These are phyloP conservation scores for Grammomys surdaster DNA, from an alignment of 2,113 vertebrate genomes.

Conservation along the genomic window DNA sequence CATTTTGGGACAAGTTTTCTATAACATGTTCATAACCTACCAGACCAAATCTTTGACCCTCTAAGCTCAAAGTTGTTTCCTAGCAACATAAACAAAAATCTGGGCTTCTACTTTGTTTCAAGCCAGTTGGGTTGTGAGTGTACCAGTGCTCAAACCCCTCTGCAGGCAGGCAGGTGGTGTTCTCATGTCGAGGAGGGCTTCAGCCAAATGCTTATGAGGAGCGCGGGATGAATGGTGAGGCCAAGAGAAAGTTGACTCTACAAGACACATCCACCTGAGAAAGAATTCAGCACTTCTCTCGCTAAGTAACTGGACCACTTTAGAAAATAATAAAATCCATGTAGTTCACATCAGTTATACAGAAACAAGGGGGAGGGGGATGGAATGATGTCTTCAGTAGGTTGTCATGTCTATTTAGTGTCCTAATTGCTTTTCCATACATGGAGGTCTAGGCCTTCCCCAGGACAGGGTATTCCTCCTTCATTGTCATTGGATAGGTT, in stretches of 20 bases:
- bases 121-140: background rate
- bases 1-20: background rate
- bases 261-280: background rate
- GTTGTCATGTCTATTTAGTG: background rate
- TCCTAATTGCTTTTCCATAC: background rate
- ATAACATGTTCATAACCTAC: background rate
- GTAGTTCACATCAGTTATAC: background rate
- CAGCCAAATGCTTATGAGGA: background rate
- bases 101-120: background rate
- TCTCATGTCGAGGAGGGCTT: background rate
- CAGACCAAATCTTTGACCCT: background rate
- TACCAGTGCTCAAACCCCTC: background rate
- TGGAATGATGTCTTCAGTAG: background rate
- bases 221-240: background rate
- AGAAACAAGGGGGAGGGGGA: background rate
- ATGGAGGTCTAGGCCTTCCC: background rate
- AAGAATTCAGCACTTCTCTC: background rate
- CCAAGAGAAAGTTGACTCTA: background rate
- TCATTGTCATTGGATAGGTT: background rate
- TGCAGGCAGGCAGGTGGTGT: background rate
- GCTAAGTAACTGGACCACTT: background rate
- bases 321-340: constrained; percentile 13
- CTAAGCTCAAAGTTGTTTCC: background rate
- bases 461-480: background rate
- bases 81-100: background rate